Conservation (phyloP, 2,888 invertebrate species). For the Dicyrtomina minuta region DNA sequence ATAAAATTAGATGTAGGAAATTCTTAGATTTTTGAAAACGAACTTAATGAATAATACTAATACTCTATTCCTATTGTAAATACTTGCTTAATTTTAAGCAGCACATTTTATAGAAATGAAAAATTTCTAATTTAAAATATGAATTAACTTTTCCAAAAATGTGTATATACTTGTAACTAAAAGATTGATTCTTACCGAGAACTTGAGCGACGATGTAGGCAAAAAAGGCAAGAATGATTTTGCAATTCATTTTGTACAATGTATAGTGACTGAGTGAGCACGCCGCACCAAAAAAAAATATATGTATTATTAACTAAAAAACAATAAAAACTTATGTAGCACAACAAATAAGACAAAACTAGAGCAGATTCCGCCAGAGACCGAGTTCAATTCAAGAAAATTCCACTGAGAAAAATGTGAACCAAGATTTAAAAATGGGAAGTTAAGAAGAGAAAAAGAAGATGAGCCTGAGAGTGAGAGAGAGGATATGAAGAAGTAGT, state of each 20-base stretch:
- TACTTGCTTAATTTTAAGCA: no score
- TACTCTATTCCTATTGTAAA: no score
- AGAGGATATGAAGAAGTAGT: conserved; percentile 13
- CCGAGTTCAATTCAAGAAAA: not conserved
- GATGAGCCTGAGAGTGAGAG: not conserved
- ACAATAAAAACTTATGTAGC: not conserved
- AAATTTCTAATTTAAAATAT: not conserved
- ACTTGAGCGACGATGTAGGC: conserved; percentile 24
- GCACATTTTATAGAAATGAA: no score
- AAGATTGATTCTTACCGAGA: conserved; percentile 18
- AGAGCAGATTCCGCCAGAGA: no score
- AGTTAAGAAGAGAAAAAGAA: not conserved
- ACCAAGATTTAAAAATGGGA: not conserved
- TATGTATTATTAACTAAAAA: not conserved
- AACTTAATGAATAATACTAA: no score
- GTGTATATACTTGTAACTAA: not conserved
- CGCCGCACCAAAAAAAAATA: not conserved
- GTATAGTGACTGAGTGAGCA: not conserved
- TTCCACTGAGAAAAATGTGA: not conserved
- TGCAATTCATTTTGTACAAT: conserved; percentile 22
- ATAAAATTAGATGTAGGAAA: not conserved
- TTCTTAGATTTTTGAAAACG: no score
- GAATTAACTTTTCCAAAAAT: no score
- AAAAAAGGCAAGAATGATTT: conserved; percentile 19
- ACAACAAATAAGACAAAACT: not conserved